Conservation (phyloP, 2,797 vertebrate species). For the Chrosomus eos region DNA sequence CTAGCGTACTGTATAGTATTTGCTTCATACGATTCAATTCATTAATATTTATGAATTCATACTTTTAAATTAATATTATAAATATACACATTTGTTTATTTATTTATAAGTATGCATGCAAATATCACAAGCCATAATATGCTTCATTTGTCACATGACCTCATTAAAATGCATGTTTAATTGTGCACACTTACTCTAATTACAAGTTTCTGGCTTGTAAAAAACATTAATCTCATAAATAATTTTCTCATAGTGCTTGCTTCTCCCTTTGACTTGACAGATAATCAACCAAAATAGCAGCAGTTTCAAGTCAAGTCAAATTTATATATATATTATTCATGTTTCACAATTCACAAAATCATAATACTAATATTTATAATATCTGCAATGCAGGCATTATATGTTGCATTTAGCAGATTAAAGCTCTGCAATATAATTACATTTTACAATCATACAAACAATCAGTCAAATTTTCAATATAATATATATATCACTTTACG, state of each 20-base stretch:
- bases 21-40: not conserved
- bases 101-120: not conserved
- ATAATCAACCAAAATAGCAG: not conserved
- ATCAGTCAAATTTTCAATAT: too few species aligned
- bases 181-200: too few species aligned
- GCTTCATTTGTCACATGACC: too few species aligned
- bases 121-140: too few species aligned
- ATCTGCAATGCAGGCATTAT: not conserved
- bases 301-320: not conserved
- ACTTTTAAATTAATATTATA: not conserved
- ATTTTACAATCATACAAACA: not conserved
- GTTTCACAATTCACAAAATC: not conserved
- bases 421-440: not conserved
- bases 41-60: not conserved
- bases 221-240: not conserved
- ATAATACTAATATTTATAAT: not conserved
- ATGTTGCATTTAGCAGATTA: not conserved
- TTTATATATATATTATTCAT: not conserved
- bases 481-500: too few species aligned
- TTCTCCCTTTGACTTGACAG: not conserved
- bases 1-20: not conserved
- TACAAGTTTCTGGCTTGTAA: too few species aligned
- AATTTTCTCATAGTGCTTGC: not conserved
- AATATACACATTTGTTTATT: not conserved
- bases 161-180: too few species aligned